phyloP scores from a whole-genome alignment of 2,797 vertebrate genomes.

The Squalus acanthias region DNA sequence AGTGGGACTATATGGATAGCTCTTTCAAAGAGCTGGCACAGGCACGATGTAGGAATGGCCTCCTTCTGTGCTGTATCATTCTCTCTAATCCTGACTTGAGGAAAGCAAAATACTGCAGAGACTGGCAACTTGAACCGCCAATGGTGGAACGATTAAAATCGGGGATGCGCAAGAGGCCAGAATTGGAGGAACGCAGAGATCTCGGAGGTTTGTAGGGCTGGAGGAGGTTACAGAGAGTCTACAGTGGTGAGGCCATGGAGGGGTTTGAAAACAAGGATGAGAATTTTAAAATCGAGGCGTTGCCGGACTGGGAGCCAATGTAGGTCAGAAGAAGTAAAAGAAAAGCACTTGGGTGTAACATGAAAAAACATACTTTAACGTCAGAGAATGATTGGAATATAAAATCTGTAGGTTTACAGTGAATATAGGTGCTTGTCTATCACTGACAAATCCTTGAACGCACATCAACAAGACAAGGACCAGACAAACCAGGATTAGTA shows the following conservation, averaged over 20 bases:
- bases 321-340: background rate
- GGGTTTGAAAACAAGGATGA: background rate
- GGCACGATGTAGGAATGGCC: too few species aligned
- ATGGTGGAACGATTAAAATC: too few species aligned
- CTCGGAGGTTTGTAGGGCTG: background rate
- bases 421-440: background rate
- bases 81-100: too few species aligned
- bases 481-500: background rate
- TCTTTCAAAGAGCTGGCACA: too few species aligned
- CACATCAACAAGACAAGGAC: too few species aligned
- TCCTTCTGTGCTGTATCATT: too few species aligned
- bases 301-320: background rate
- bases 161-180: background rate
- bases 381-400: background rate
- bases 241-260: background rate
- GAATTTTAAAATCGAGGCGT: background rate
- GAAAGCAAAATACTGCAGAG: too few species aligned
- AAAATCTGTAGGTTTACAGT: background rate
- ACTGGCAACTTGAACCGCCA: too few species aligned
- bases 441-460: background rate
- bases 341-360: background rate
- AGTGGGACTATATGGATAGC: too few species aligned
- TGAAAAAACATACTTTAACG: background rate
- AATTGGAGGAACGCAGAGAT: background rate
- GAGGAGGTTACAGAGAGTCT: background rate